Conservation (phyloP, 2,113 vertebrate species). For the Fregetta grallaria region DNA sequence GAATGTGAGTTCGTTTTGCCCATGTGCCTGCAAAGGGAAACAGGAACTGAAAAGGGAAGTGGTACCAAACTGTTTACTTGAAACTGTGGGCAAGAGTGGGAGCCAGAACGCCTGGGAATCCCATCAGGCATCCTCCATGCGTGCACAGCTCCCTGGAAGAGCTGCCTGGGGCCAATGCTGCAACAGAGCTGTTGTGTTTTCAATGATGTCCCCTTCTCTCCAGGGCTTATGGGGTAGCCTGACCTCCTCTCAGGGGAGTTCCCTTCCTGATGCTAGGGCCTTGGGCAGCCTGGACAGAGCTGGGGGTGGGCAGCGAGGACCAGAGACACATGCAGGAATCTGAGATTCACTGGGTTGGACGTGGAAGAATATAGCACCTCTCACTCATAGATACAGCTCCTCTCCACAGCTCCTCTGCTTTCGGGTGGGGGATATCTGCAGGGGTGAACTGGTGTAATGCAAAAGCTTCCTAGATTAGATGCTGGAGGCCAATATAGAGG, state of each 20-base stretch:
- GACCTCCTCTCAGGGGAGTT: neutral
- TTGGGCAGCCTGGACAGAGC: neutral
- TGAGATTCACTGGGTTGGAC: neutral
- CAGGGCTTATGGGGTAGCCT: neutral
- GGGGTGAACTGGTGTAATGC: neutral
- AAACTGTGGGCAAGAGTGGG: neutral
- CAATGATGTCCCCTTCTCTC: neutral
- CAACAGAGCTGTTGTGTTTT: neutral
- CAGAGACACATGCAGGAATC: neutral
- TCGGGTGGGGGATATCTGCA: neutral
- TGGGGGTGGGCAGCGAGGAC: neutral
- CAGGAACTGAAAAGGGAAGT: constrained; percentile 46
- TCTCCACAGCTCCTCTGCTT: neutral
- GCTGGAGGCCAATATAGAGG: neutral
- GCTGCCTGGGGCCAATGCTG: neutral
- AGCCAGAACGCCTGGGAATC: constrained; percentile 33
- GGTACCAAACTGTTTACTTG: constrained; percentile 30
- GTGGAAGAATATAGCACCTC: neutral
- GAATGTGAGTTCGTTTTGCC: neutral
- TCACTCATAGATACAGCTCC: neutral
- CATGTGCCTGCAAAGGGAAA: constrained; percentile 7
- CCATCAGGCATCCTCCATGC: neutral
- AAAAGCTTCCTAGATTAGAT: neutral
- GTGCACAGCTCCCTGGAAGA: neutral
- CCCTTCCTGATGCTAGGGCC: neutral